These are phyloP conservation scores for Sarcophaga caerulescens DNA, from an alignment of 2,888 invertebrate genomes.

Conservation along the genomic window DNA sequence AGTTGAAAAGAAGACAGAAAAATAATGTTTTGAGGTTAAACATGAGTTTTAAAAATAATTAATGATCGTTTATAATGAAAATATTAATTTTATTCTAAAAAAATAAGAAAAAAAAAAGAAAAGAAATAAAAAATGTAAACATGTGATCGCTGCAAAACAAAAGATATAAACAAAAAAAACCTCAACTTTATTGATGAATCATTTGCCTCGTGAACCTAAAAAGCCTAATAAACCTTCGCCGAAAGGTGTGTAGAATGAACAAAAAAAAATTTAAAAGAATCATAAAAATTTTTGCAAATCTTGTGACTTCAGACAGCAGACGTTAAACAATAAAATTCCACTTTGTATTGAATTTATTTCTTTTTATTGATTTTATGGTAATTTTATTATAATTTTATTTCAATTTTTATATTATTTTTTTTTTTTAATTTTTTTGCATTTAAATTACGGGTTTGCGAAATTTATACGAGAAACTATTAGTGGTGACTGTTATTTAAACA, in stretches of 20 bases:
- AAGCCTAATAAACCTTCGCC: neutral
- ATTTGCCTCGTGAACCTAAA: neutral
- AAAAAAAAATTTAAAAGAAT: neutral
- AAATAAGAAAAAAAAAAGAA: neutral
- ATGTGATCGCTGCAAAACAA: constrained; percentile 20
- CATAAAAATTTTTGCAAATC: neutral
- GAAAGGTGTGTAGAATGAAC: neutral
- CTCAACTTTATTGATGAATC: constrained; percentile 1
- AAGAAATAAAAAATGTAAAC: constrained; percentile 4
- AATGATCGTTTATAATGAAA: constrained; percentile 19
- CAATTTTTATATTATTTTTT: neutral
- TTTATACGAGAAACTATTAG: neutral
- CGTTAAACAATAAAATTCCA: neutral
- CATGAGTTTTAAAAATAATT: constrained; percentile 47
- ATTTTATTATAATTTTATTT: neutral
- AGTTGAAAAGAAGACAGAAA: constrained; percentile 16
- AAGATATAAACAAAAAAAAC: neutral
- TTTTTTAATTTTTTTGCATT: too few relatives aligned
- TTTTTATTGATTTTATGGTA: neutral
- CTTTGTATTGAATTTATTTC: neutral
- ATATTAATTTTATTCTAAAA: neutral
- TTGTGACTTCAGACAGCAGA: neutral
- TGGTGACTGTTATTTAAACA: neutral
- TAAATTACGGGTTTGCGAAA: neutral
- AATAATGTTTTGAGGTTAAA: constrained; percentile 48